These are phyloP conservation scores for Torymus texanus DNA, from an alignment of 2,888 invertebrate genomes.

Conservation along the genomic window DNA sequence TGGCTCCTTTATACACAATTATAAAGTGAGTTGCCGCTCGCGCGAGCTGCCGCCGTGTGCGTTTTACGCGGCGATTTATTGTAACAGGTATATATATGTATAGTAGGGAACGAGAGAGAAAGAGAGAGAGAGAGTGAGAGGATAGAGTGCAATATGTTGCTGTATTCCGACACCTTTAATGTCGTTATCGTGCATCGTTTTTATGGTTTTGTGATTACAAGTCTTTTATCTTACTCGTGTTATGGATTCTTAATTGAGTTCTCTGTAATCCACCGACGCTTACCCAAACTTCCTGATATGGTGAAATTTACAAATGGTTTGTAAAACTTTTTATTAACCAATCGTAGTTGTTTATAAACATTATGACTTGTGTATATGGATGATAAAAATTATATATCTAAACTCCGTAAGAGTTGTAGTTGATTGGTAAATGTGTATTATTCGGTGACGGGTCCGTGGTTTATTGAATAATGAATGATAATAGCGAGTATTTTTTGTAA, in stretches of 20 bases:
- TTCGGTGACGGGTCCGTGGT: too few species aligned
- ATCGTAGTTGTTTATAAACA: too few species aligned
- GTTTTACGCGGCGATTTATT: constrained; percentile 24
- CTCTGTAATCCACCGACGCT: not conserved
- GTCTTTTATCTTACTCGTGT: constrained; percentile 2
- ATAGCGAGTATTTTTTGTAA: too few species aligned
- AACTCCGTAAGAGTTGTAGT: too few species aligned
- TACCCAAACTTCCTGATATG: too few species aligned
- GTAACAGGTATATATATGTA: not conserved
- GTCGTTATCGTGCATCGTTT: constrained; percentile 19
- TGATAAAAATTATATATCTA: too few species aligned
- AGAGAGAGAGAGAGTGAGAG: not conserved
- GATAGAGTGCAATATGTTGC: too few species aligned
- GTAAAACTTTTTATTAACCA: too few species aligned
- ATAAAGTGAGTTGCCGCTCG: constrained; percentile 17
- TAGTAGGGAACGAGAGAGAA: too few species aligned
- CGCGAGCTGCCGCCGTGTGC: not conserved
- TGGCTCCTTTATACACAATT: constrained; percentile 28
- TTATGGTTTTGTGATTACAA: not conserved
- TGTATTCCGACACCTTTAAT: constrained; percentile 30
- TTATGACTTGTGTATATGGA: too few species aligned
- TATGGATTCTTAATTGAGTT: constrained; percentile 36
- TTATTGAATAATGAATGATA: too few species aligned
- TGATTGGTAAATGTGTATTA: too few species aligned
- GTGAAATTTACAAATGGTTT: not conserved